Percentiles rank a stretch among this genome's conserved stretches.
Conservation (phyloP, 2,113 vertebrate genomes). For the Malurus alboscapulatus region DNA sequence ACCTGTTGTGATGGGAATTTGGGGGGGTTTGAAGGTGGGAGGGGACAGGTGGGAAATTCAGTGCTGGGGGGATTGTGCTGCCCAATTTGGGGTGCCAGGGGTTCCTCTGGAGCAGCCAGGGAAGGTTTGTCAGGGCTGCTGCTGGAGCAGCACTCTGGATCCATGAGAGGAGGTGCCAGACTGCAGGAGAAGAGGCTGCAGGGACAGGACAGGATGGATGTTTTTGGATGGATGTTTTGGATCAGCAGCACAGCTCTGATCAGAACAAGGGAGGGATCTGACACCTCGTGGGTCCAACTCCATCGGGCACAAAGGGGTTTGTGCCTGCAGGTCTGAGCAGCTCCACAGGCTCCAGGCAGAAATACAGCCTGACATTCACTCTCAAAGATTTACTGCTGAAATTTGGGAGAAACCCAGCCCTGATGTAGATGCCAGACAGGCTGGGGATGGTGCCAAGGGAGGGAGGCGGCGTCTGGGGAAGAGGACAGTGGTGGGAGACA, state of each 20-base stretch:
- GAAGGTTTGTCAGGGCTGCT: neutral
- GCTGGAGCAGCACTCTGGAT: rapidly evolving
- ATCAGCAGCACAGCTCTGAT: rapidly evolving
- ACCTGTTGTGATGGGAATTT: rapidly evolving
- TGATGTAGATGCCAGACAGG: neutral
- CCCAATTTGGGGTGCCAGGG: rapidly evolving
- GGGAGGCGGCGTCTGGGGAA: neutral
- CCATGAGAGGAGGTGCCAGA: neutral
- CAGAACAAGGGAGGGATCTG: neutral
- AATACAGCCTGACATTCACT: rapidly evolving
- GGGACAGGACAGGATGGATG: neutral
- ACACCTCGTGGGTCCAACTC: neutral
- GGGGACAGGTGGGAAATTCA: neutral
- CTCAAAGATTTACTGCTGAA: neutral
- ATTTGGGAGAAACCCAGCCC: neutral
- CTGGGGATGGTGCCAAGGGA: neutral
- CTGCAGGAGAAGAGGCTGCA: neutral
- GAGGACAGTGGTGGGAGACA: rapidly evolving
- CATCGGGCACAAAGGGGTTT: neutral
- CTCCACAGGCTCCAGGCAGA: neutral
- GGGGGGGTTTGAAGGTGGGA: neutral
- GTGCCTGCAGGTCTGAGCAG: neutral
- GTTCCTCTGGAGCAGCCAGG: neutral
- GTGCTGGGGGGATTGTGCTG: rapidly evolving
- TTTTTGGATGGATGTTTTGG: neutral